phyloP scores from a whole-genome alignment of 2,797 vertebrate genomes.

The Psittacula derbiana region DNA sequence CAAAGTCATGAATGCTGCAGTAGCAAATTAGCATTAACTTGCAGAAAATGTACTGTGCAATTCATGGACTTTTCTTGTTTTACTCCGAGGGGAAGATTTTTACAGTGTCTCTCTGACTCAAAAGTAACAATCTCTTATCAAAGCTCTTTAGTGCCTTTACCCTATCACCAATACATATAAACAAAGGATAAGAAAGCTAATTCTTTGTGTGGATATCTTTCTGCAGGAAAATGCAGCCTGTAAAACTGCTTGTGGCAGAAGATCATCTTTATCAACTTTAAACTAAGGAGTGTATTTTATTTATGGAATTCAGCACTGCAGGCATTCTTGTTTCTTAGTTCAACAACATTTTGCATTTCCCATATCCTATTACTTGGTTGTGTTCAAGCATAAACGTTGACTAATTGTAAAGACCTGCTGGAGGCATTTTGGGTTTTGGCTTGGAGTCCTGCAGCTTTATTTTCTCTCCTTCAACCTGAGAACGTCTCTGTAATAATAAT shows the following conservation, averaged over 20 bases:
- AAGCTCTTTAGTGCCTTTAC: constrained; percentile 41
- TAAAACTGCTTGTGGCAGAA: background rate
- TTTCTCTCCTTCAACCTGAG: constrained; percentile 2
- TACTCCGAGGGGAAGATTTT: background rate
- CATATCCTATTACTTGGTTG: background rate
- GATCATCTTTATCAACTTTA: constrained; percentile 17
- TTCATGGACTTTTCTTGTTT: background rate
- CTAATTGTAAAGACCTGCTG: background rate
- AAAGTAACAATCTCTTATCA: constrained; percentile 47
- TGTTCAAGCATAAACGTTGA: background rate
- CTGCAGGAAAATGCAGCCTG: constrained; percentile 27
- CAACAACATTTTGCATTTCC: background rate
- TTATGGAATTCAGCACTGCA: constrained; percentile 2
- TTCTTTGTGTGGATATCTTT: constrained; percentile 32
- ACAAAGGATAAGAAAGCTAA: constrained; percentile 58
- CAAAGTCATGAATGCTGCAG: background rate
- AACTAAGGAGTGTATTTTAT: constrained; percentile 3
- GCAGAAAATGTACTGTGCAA: background rate
- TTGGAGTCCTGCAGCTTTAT: background rate
- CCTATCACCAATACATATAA: constrained; percentile 23
- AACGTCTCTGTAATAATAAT: background rate
- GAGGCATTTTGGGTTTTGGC: background rate
- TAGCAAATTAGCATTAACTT: background rate
- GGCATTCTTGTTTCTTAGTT: background rate
- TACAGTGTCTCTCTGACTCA: background rate